These are phyloP conservation scores for Psittacula echo DNA, from an alignment of 2,797 vertebrate genomes.

Conservation along the genomic window DNA sequence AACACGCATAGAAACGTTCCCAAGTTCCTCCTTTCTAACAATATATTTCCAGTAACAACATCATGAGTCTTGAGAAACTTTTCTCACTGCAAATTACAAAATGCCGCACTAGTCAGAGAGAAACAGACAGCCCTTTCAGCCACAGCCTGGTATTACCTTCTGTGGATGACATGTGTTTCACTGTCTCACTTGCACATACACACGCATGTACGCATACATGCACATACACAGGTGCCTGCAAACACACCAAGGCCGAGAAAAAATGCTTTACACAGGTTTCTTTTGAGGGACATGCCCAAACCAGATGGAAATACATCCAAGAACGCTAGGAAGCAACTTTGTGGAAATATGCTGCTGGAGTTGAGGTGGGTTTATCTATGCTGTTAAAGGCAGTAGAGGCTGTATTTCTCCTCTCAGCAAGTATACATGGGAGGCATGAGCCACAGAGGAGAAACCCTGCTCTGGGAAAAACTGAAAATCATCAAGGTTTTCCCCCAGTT, in stretches of 20 bases:
- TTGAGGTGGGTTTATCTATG: not conserved
- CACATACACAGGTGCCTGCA: not conserved
- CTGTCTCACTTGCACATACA: rapidly evolving
- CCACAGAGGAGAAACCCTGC: not conserved
- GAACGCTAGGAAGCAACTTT: not conserved
- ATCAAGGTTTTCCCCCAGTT: not conserved
- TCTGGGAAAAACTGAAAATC: not conserved
- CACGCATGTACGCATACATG: rapidly evolving
- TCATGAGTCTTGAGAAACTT: not conserved
- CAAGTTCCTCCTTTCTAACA: not conserved
- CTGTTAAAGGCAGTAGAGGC: not conserved
- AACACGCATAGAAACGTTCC: not conserved
- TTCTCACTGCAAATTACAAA: not conserved
- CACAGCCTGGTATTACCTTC: not conserved
- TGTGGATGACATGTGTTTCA: not conserved
- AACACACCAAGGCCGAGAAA: not conserved
- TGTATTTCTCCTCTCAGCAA: not conserved
- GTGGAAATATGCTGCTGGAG: not conserved
- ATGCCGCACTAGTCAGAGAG: rapidly evolving
- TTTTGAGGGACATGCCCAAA: not conserved
- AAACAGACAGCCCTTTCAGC: not conserved
- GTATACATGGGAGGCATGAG: not conserved
- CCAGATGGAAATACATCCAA: not conserved
- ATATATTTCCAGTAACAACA: not conserved
- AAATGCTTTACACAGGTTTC: not conserved